Conservation (phyloP, 2,113 vertebrate species). For the Rhinopomastus cyanomelas region DNA sequence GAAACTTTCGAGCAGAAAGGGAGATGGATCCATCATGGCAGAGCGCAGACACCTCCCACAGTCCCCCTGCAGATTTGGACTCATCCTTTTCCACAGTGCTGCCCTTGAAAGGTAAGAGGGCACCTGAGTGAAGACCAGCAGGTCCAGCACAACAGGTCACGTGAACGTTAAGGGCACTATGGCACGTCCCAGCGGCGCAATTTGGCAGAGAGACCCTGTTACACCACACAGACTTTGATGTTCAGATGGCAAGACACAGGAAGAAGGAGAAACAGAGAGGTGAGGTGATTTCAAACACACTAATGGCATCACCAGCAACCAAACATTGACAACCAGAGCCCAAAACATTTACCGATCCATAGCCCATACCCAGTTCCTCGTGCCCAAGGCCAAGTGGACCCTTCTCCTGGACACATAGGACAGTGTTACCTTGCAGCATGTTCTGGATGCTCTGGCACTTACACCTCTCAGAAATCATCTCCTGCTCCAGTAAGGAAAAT, state of each 20-base stretch:
- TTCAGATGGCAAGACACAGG: background rate
- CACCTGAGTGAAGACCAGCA: background rate
- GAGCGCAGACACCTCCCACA: background rate
- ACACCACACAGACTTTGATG: background rate
- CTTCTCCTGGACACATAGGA: background rate
- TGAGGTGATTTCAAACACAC: background rate
- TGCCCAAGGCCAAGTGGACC: background rate
- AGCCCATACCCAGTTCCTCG: background rate
- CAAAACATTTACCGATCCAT: accelerated
- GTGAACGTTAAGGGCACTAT: background rate
- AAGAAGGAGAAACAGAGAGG: background rate
- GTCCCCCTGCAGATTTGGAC: background rate
- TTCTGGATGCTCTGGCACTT: background rate
- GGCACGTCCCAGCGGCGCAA: background rate
- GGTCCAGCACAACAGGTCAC: background rate
- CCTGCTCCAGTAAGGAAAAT: background rate
- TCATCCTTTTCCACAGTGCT: background rate
- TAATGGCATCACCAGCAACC: background rate
- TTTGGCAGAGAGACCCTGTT: background rate
- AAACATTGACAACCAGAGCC: accelerated
- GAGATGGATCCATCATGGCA: background rate
- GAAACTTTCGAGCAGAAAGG: constrained; percentile 14
- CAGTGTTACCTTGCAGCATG: background rate
- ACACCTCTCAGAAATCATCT: background rate
- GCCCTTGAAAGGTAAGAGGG: background rate